These are phyloP conservation scores for Phasianus colchicus DNA, from an alignment of 2,113 vertebrate genomes.

Conservation along the genomic window DNA sequence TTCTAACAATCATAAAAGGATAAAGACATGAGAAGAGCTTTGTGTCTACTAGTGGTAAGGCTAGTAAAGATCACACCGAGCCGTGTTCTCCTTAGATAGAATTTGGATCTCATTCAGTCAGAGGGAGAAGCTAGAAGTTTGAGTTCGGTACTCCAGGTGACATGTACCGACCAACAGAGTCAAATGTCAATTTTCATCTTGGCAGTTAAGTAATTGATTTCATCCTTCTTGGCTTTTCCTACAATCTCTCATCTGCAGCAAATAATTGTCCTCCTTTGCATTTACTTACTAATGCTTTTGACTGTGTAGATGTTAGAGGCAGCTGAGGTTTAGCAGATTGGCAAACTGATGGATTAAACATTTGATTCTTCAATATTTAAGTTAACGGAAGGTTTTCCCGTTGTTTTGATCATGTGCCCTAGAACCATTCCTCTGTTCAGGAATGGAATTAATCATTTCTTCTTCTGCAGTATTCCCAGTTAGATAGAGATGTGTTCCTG, in stretches of 20 bases:
- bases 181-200: constrained; percentile 38
- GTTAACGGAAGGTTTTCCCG: neutral
- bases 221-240: neutral
- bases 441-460: neutral
- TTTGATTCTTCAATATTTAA: neutral
- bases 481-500: neutral
- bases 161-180: neutral
- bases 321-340: neutral
- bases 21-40: neutral
- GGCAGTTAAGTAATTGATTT: neutral
- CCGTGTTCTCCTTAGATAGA: neutral
- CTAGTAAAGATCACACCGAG: neutral
- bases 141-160: neutral
- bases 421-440: neutral
- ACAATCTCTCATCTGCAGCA: constrained; percentile 28
- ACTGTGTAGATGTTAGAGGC: constrained; percentile 4
- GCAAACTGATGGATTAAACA: neutral
- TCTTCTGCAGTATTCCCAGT: neutral
- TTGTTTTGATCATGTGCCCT: neutral
- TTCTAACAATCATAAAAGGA: neutral
- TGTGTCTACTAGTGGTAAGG: neutral
- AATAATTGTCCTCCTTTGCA: constrained; percentile 32
- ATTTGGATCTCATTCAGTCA: constrained; percentile 22
- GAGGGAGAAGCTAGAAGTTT: neutral
- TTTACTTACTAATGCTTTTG: constrained; percentile 34